Percentiles rank a stretch among this genome's conserved stretches.
phyloP scores from a whole-genome alignment of 2,113 vertebrate genomes.

The Cheirogaleus medius region DNA sequence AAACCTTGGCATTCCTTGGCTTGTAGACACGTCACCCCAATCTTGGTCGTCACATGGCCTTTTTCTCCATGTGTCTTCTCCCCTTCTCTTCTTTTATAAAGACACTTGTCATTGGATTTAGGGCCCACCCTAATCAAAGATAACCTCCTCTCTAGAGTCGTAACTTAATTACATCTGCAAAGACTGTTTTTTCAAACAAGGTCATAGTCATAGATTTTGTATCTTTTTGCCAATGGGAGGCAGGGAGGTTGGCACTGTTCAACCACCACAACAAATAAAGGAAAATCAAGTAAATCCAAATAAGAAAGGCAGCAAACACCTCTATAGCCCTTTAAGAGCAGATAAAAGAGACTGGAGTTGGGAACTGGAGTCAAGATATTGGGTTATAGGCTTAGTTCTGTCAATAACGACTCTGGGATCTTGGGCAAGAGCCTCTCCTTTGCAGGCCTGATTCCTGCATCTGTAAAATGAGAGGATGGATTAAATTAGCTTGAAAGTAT shows the following conservation, averaged over 20 bases:
- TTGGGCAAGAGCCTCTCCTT: not conserved
- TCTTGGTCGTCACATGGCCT: not conserved
- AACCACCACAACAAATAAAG: not conserved
- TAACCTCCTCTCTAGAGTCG: not conserved
- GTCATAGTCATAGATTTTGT: not conserved
- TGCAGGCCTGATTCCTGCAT: not conserved
- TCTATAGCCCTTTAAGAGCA: not conserved
- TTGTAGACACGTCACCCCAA: accelerated
- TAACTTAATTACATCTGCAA: not conserved
- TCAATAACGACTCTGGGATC: not conserved
- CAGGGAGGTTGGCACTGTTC: not conserved
- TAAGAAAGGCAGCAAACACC: not conserved
- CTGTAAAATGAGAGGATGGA: not conserved
- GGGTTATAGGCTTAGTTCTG: not conserved
- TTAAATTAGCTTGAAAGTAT: not conserved
- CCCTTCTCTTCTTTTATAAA: not conserved
- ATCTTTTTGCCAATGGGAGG: not conserved
- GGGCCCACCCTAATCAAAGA: not conserved
- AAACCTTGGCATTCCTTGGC: not conserved
- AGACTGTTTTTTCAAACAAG: not conserved
- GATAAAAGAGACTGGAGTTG: not conserved
- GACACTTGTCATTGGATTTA: not conserved
- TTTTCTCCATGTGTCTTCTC: not conserved
- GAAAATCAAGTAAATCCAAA: not conserved
- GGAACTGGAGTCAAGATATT: not conserved